Base-by-base conservation (phyloP, 2,888 invertebrate genomes). In the Phania funesta region DNA sequence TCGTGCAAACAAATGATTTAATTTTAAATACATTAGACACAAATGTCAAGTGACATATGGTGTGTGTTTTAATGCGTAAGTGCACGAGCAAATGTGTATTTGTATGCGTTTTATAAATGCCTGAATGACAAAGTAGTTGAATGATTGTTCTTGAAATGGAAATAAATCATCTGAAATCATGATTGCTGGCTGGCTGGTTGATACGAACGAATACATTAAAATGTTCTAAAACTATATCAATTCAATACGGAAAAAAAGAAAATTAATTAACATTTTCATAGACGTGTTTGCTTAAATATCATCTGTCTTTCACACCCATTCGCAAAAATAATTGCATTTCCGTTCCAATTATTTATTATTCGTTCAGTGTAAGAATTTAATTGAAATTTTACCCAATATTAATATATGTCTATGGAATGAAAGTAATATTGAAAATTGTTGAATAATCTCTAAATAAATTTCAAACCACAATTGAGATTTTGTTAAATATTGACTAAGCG, bases 241-340 rank as follows among this genome's bases (percentile, higher is more conserved):
- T 62, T 52, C 2, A 65, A 54, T n/a, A 29, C n/a, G n/a, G n/a
- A n/a, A n/a, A 5, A 52, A 50, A 41, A 35, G 44, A 46, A 46
- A 67, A 50, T 35, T 48, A 35, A 80, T 76, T 76, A 76, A 65
- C 52, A 54, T 65, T 76, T 76, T 16, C 38, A 58, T 32, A 65
- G 48, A 58, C 18, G 24, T 73, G 44, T 41, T 16, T 16, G 50
- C 41, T 68, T 26, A 38, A 52, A 46, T 44, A 32, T 54, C 32
- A 29, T 60, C 52, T 50, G 16, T 62, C 8, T 48, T 11, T 54
- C 41, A 18, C 22, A 24, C 46, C 64, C 32, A 65, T 41, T 18
- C 44, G 52, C 64, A 65, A 58, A 44, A 38, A 71, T 64, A 73
- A 60, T 58, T 82, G 68, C 64, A 82, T 78, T 78, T 82, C 82